These are phyloP conservation scores for Dryadula phaetusa DNA, from an alignment of 2,888 invertebrate species.

Conservation along the genomic window DNA sequence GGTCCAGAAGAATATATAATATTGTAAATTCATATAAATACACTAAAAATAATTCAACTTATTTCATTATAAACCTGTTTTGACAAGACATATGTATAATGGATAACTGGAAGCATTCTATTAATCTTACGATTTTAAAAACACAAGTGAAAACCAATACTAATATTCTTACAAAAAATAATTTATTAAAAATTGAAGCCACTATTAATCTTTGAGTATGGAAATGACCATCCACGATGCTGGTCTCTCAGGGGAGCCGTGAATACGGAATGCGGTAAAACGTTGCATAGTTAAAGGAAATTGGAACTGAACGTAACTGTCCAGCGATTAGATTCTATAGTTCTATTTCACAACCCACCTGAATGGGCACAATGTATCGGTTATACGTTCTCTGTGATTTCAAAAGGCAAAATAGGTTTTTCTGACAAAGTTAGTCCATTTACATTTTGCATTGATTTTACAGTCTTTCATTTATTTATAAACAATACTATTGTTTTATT, in stretches of 20 bases:
- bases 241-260: conserved; percentile 46
- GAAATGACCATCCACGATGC: conserved; percentile 61
- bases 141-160: background rate
- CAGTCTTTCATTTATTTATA: background rate
- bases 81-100: too few relatives aligned
- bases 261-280: conserved; percentile 51
- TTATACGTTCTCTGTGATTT: conserved; percentile 9
- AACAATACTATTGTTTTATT: too few relatives aligned
- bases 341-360: conserved; percentile 39
- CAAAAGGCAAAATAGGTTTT: conserved; percentile 1
- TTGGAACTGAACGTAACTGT: conserved; percentile 47
- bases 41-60: too few relatives aligned
- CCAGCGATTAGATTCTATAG: conserved; percentile 48
- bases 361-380: conserved; percentile 24
- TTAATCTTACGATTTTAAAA: too few relatives aligned
- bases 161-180: background rate
- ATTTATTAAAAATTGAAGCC: conserved; percentile 26
- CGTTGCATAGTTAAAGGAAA: conserved; percentile 50
- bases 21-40: too few relatives aligned
- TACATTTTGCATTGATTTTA: conserved; percentile 1
- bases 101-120: too few relatives aligned
- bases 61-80: too few relatives aligned
- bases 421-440: background rate
- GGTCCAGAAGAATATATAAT: too few relatives aligned
- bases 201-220: conserved; percentile 51